These are phyloP conservation scores for Apis laboriosa DNA, from an alignment of 1,140 invertebrate species.

Conservation along the genomic window DNA sequence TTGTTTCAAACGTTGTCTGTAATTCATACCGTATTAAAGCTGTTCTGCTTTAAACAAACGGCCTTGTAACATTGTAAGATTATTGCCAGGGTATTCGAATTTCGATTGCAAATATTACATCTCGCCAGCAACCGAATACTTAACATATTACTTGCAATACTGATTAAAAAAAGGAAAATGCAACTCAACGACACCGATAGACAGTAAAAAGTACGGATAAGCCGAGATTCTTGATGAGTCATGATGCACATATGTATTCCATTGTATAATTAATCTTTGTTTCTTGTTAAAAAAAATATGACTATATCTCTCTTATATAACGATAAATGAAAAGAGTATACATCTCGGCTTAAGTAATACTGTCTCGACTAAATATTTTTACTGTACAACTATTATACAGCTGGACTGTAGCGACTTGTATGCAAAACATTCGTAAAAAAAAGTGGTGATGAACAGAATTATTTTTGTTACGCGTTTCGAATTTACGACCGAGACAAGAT, in stretches of 20 bases:
- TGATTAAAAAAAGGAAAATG: constrained; percentile 14
- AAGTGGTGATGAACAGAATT: not conserved
- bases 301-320: constrained; percentile 6
- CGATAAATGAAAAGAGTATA: not conserved
- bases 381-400: not conserved
- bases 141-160: constrained; percentile 43
- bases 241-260: constrained; percentile 16
- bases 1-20: constrained; percentile 71
- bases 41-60: constrained; percentile 57
- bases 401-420: not conserved
- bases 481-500: not conserved
- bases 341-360: not conserved
- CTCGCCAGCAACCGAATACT: constrained; percentile 64
- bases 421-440: not conserved
- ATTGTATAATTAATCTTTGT: constrained; percentile 38
- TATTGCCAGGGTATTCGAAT: constrained; percentile 60
- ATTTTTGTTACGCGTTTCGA: not conserved
- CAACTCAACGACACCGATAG: not conserved
- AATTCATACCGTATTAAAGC: constrained; percentile 68
- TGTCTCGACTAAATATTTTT: not conserved
- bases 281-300: not conserved
- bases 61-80: constrained; percentile 64
- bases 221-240: constrained; percentile 29
- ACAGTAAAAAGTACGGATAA: constrained; percentile 9
- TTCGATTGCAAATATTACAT: constrained; percentile 70